phyloP scores from a whole-genome alignment of 2,113 vertebrate genomes.

The Corythaixoides concolor region DNA sequence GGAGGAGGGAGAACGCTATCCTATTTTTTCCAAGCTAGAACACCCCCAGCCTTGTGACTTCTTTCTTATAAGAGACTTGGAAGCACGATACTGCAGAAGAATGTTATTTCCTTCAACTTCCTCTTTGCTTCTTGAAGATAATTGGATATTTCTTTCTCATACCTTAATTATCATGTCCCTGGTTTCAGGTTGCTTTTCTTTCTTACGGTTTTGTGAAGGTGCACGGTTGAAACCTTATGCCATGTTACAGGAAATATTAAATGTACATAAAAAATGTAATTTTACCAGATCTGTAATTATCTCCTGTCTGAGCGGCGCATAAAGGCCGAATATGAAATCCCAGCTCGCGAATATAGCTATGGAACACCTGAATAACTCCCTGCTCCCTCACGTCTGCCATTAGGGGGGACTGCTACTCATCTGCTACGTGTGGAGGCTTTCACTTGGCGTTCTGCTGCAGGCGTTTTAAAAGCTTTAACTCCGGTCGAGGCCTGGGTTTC shows the following conservation, averaged over 20 bases:
- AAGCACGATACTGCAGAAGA: accelerated
- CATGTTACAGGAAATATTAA: not conserved
- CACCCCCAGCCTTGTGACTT: not conserved
- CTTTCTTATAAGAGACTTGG: not conserved
- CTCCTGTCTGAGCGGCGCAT: not conserved
- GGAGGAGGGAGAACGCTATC: not conserved
- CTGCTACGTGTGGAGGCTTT: not conserved
- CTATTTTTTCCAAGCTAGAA: not conserved
- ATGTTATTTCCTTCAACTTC: not conserved
- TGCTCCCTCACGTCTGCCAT: accelerated
- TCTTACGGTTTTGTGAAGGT: not conserved
- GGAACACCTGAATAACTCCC: not conserved
- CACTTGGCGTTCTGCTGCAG: not conserved
- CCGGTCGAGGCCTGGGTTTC: not conserved
- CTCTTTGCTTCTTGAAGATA: not conserved
- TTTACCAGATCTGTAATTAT: not conserved
- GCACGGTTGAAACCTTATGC: not conserved
- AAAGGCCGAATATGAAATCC: not conserved
- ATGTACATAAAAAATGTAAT: too few species aligned
- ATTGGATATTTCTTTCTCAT: not conserved
- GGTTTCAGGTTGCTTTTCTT: not conserved
- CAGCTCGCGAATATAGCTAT: not conserved
- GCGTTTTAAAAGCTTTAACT: not conserved
- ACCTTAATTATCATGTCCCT: not conserved
- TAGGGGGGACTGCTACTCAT: too few species aligned